Percentiles rank a stretch among this genome's conserved stretches.
Conservation (phyloP, 2,797 vertebrate genomes). For the Brachyalestes nurse region DNA sequence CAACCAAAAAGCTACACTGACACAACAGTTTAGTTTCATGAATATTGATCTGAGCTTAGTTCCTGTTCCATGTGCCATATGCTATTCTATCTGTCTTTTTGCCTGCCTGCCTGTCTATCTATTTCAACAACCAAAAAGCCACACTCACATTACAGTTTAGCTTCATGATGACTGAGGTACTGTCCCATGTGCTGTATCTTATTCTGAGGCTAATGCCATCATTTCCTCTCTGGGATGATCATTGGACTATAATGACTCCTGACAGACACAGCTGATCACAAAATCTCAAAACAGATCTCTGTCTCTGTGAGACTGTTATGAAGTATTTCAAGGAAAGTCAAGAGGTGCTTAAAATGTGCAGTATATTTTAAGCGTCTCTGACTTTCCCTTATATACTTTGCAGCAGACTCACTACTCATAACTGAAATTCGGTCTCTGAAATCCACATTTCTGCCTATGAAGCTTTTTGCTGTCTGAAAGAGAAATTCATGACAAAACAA, state of each 20-base stretch:
- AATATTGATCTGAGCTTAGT: neutral
- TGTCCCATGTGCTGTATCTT: conserved; percentile 6
- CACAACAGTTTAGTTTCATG: neutral
- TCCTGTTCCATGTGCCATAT: too few relatives aligned
- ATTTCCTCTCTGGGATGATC: conserved; percentile 19
- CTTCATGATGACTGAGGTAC: conserved; percentile 7
- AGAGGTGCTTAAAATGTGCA: too few relatives aligned
- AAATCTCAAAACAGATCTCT: conserved; percentile 2
- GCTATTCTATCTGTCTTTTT: neutral
- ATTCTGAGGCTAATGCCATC: conserved; percentile 7
- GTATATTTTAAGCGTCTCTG: conserved; percentile 2
- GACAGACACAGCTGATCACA: conserved; percentile 18
- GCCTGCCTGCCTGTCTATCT: neutral
- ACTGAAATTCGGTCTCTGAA: conserved; percentile 18
- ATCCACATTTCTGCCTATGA: conserved; percentile 27
- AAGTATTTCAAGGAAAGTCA: too few relatives aligned
- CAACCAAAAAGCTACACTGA: conserved; percentile 7
- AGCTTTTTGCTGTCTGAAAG: conserved; percentile 16
- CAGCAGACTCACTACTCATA: neutral
- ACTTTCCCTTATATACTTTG: neutral
- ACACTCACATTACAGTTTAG: neutral
- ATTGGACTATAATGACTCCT: neutral
- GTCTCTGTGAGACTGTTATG: too few relatives aligned
- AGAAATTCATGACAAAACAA: conserved; percentile 37
- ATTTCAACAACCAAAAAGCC: conserved; percentile 9